Conservation (phyloP, 2,113 vertebrate species). For the Pagrus major region DNA sequence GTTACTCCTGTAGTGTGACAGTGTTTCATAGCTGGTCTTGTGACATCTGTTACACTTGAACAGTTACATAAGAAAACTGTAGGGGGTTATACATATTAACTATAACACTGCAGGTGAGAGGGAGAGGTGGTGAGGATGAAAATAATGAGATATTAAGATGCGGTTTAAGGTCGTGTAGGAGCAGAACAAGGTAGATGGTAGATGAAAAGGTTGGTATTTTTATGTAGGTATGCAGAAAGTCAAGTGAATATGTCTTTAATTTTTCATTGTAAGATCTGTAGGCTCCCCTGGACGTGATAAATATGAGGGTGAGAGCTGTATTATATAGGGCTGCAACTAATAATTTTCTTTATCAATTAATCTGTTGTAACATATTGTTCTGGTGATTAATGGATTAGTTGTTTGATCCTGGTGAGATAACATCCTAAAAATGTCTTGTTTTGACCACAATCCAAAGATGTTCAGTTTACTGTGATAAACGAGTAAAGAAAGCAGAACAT, state of each 20-base stretch:
- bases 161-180: conserved; percentile 69
- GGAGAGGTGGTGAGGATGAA: background rate
- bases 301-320: background rate
- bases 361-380: too few species aligned
- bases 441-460: too few species aligned
- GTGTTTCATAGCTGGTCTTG: conserved; percentile 78
- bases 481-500: too few species aligned
- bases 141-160: conserved; percentile 19
- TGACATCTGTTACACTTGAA: conserved; percentile 84
- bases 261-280: conserved; percentile 1
- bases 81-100: conserved; percentile 56
- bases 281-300: conserved; percentile 3
- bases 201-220: background rate
- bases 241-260: conserved; percentile 9
- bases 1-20: conserved; percentile 54
- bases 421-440: too few species aligned
- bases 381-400: too few species aligned
- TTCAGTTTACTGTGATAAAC: too few species aligned
- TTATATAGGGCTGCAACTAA: too few species aligned
- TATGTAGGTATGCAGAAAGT: background rate
- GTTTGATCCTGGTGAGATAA: too few species aligned
- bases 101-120: conserved; percentile 27
- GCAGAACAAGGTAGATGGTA: background rate
- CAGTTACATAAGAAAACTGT: conserved; percentile 78
- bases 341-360: too few species aligned